Evolutionary conservation across 2,797 vertebrate genomes (phyloP).

Genomic region (Tamandua tetradactyla): DNA sequence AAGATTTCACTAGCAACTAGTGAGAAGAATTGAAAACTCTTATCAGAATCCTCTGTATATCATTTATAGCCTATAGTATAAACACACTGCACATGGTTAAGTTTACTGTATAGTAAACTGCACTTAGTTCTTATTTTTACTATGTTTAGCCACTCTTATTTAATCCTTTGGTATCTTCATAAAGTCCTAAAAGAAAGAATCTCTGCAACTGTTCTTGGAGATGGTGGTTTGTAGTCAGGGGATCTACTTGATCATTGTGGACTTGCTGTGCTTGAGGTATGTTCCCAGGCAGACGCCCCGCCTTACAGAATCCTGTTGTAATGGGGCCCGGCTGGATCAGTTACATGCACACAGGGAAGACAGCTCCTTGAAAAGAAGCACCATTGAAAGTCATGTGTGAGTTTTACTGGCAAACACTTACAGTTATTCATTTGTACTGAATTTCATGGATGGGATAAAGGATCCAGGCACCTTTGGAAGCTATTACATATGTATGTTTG

Average conservation of each 20-base stretch:
- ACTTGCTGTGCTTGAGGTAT: no score
- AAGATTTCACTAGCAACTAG: slow-evolving; percentile 53
- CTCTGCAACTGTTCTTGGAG: not conserved
- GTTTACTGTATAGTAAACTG: slow-evolving; percentile 8
- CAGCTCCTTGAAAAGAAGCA: not conserved
- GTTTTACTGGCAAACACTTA: not conserved
- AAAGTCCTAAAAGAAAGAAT: not conserved
- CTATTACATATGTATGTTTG: not conserved
- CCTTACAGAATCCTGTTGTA: not conserved
- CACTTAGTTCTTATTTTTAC: slow-evolving; percentile 39
- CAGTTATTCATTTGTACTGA: not conserved
- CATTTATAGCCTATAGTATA: slow-evolving; percentile 46
- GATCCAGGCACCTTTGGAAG: not conserved
- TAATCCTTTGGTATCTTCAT: slow-evolving; percentile 48
- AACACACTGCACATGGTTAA: slow-evolving; percentile 6
- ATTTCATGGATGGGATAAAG: not conserved
- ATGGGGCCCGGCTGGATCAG: not conserved
- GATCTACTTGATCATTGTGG: not conserved
- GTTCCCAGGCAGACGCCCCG: not conserved
- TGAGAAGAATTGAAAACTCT: slow-evolving; percentile 19
- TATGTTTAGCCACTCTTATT: slow-evolving; percentile 24
- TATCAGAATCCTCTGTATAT: not conserved
- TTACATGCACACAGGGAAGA: not conserved
- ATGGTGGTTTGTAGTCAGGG: not conserved
- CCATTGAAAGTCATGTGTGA: not conserved